Conservation (phyloP, 2,888 invertebrate genomes). For the Meta bourneti region DNA sequence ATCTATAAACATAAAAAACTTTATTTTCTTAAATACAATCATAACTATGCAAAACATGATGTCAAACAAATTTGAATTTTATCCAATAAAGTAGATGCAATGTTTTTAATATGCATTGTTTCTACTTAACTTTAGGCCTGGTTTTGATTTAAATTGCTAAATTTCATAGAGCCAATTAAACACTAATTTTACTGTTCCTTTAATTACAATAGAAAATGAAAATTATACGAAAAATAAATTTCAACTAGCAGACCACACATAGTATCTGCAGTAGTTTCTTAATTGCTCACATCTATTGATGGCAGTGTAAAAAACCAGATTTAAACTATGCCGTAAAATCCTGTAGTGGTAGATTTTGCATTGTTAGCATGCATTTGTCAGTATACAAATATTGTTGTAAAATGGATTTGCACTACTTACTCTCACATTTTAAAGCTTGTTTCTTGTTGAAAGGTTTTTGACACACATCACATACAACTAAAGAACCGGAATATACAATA, state of each 20-base stretch:
- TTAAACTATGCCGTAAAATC: too few species aligned
- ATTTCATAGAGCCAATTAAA: neutral
- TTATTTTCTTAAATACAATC: neutral
- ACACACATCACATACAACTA: slow-evolving; percentile 86
- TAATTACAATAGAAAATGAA: neutral
- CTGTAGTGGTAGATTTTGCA: too few species aligned
- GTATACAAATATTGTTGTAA: neutral
- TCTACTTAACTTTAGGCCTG: too few species aligned
- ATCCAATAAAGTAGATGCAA: neutral
- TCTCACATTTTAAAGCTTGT: slow-evolving; percentile 90
- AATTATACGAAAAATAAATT: neutral
- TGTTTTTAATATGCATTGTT: too few species aligned
- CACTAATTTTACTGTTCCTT: neutral
- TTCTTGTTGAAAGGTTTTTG: slow-evolving; percentile 89
- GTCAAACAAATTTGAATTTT: neutral
- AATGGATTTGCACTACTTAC: slow-evolving; percentile 84
- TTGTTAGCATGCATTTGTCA: neutral
- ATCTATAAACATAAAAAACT: slow-evolving; percentile 83
- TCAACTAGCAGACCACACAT: neutral
- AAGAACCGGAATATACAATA: slow-evolving; percentile 85
- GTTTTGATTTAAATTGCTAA: neutral
- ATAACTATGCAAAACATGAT: neutral
- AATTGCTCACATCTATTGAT: neutral
- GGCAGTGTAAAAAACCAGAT: too few species aligned
- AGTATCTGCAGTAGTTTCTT: too few species aligned